A percentile compares a stretch with the other conserved stretches of the same genome.
Conservation (phyloP, 2,113 vertebrate species). For the Aphyosemion australe region DNA sequence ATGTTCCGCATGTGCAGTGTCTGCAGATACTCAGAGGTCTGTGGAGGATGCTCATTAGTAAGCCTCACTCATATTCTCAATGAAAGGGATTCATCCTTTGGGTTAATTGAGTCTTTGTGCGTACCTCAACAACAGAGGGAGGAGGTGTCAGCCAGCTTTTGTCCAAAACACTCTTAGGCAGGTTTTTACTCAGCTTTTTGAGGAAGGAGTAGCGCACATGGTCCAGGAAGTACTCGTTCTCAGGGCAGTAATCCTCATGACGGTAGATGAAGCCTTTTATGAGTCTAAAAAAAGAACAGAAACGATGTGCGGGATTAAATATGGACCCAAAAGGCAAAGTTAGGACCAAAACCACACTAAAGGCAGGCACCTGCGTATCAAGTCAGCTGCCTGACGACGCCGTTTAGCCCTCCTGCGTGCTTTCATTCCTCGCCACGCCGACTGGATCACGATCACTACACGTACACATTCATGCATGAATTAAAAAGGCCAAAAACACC, state of each 20-base stretch:
- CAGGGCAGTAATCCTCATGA: conserved; percentile 85
- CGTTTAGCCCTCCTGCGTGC: conserved; percentile 88
- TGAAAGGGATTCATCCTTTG: background rate
- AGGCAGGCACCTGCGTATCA: conserved; percentile 85
- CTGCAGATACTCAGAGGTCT: conserved; percentile 88
- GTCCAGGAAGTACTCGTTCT: conserved; percentile 94
- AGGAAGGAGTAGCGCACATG: conserved; percentile 91
- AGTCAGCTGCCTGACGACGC: conserved; percentile 87
- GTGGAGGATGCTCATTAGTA: conserved; percentile 2
- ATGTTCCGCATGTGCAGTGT: conserved; percentile 90
- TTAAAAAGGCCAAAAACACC: conserved; percentile 1
- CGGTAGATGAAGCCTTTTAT: conserved; percentile 96
- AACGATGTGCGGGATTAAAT: background rate
- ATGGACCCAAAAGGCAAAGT: background rate
- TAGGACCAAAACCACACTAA: background rate
- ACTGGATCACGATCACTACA: conserved; percentile 92
- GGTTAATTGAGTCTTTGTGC: background rate
- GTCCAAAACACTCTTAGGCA: conserved; percentile 89
- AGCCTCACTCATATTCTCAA: background rate
- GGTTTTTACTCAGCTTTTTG: conserved; percentile 86
- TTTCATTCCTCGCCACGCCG: conserved; percentile 93
- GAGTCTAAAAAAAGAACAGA: conserved; percentile 75
- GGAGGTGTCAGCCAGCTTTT: conserved; percentile 91
- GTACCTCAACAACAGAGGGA: conserved; percentile 86
- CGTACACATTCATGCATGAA: conserved; percentile 34